A percentile compares a stretch with the other conserved stretches of the same genome.
phyloP scores from a whole-genome alignment of 2,113 vertebrate genomes.

The Oxygymnocypris stewartii region DNA sequence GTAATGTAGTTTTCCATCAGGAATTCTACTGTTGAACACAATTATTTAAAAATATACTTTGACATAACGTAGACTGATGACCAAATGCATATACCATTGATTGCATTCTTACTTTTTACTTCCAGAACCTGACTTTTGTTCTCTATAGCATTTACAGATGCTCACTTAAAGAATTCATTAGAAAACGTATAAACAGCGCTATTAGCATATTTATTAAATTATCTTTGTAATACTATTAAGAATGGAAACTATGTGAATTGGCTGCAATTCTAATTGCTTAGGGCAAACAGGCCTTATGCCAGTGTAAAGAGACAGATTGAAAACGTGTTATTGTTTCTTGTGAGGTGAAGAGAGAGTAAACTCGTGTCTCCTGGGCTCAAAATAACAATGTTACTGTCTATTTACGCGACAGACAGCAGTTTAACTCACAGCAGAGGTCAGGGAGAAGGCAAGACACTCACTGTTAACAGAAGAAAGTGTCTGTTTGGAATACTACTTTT shows the following conservation, averaged over 20 bases:
- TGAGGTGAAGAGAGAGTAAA: neutral
- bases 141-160: neutral
- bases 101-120: neutral
- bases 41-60: neutral
- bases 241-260: neutral
- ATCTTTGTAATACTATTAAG: neutral
- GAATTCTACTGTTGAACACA: too few species aligned
- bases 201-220: neutral
- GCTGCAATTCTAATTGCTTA: neutral
- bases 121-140: neutral
- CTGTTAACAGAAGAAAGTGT: slow-evolving; percentile 22
- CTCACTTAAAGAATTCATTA: neutral
- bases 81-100: neutral
- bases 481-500: slow-evolving; percentile 24
- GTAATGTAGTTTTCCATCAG: too few species aligned
- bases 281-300: neutral
- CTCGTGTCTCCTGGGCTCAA: slow-evolving; percentile 7
- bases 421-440: slow-evolving; percentile 29
- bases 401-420: slow-evolving; percentile 16
- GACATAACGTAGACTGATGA: neutral
- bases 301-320: neutral
- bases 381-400: slow-evolving; percentile 36
- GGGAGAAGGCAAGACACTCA: neutral
- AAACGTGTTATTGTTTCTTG: neutral
- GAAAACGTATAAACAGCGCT: neutral